Conservation (phyloP, 2,113 vertebrate genomes). For the Cyprinodon tularosa region DNA sequence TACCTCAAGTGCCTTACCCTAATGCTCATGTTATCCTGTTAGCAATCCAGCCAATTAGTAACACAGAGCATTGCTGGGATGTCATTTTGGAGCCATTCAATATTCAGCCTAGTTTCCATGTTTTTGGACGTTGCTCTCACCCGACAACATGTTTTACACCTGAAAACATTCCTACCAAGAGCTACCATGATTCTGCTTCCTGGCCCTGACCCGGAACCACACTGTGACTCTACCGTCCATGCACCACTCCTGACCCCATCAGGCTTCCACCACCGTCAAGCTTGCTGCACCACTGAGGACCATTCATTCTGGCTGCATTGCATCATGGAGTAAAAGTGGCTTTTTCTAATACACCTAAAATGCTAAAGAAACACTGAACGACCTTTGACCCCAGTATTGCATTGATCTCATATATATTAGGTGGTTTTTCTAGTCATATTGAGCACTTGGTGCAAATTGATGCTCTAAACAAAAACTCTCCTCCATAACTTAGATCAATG, state of each 20-base stretch:
- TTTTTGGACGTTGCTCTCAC: neutral
- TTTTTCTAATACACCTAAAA: too few species aligned
- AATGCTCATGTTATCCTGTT: conserved; percentile 26
- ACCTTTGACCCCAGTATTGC: too few species aligned
- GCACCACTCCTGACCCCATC: neutral
- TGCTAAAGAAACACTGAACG: too few species aligned
- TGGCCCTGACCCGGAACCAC: too few species aligned
- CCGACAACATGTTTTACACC: neutral
- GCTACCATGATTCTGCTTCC: too few species aligned
- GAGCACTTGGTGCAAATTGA: too few species aligned
- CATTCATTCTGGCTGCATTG: neutral
- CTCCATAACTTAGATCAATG: too few species aligned
- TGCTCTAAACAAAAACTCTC: too few species aligned
- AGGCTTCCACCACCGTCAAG: neutral
- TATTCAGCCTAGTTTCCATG: neutral
- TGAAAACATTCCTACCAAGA: neutral
- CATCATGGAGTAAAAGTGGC: neutral
- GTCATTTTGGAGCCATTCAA: neutral
- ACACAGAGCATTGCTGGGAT: neutral
- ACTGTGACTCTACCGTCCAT: neutral
- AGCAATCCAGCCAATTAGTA: conserved; percentile 31
- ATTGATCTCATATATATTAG: too few species aligned
- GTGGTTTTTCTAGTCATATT: too few species aligned
- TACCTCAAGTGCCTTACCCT: conserved; percentile 39
- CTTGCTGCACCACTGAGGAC: neutral